Conservation (phyloP, 1,140 invertebrate genomes). For the Heliconius hermathena region DNA sequence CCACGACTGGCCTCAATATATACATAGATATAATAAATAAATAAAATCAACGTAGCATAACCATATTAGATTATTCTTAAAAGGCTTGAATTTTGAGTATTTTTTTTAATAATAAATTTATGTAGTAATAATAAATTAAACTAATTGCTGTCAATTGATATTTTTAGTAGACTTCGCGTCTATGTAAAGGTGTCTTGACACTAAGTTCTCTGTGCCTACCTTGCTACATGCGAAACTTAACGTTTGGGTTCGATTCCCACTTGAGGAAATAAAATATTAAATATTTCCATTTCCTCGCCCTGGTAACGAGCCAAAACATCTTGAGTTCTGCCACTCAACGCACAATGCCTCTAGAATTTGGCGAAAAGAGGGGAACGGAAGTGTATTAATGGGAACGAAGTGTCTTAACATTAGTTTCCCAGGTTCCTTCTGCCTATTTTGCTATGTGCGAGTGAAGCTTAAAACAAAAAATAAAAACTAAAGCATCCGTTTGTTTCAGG, state of each 20-base stretch:
- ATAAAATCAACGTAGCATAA: no score
- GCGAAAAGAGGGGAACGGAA: not conserved
- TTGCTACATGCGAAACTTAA: not conserved
- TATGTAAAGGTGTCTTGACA: not conserved
- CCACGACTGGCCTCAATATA: no score
- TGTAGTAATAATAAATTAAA: no score
- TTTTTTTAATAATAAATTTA: no score
- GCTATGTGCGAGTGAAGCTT: not conserved
- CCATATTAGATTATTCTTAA: no score
- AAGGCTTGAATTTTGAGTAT: no score
- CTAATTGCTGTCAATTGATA: no score
- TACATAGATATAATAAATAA: no score
- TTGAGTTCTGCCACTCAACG: not conserved
- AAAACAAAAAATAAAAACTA: not conserved
- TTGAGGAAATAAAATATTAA: not conserved
- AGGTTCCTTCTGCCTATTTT: not conserved
- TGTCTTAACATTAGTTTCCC: not conserved
- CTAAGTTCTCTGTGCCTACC: not conserved
- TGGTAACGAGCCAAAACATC: not conserved
- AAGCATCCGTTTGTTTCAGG: constrained; percentile 84
- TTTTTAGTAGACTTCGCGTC: no score
- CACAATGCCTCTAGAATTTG: not conserved
- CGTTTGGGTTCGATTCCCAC: not conserved
- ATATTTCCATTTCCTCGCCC: not conserved
- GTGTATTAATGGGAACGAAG: not conserved